Percentiles rank a stretch among this genome's conserved stretches.
Evolutionary conservation across 2,888 invertebrate species (phyloP).

Genomic region (Pollenia angustigena): DNA sequence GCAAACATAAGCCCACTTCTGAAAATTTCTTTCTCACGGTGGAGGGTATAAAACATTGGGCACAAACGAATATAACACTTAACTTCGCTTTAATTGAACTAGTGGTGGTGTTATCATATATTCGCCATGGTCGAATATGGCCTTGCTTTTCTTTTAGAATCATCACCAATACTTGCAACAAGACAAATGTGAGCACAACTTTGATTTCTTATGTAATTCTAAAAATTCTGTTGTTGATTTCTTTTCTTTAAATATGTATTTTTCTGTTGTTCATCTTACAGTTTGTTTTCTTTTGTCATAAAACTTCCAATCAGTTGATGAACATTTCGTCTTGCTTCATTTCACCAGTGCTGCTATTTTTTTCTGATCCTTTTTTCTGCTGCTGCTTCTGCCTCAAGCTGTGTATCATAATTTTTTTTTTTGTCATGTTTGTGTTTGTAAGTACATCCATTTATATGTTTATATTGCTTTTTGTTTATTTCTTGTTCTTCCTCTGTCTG

Average conservation of each 20-base stretch:
- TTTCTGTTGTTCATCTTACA: background rate
- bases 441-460: slow-evolving; percentile 30
- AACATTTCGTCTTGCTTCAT: slow-evolving; percentile 78
- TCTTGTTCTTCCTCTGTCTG: slow-evolving; percentile 6
- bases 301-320: slow-evolving; percentile 72
- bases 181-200: slow-evolving; percentile 20
- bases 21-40: too few species aligned
- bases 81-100: background rate
- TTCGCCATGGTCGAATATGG: too few species aligned
- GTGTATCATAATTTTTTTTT: slow-evolving; percentile 62
- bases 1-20: too few species aligned
- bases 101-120: too few species aligned
- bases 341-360: slow-evolving; percentile 71
- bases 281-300: slow-evolving; percentile 65
- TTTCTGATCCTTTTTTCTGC: background rate
- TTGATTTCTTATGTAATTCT: slow-evolving; percentile 1
- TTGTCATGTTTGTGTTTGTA: slow-evolving; percentile 26
- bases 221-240: slow-evolving; percentile 6
- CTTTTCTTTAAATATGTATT: background rate
- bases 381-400: slow-evolving; percentile 55
- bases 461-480: slow-evolving; percentile 34
- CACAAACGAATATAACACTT: background rate
- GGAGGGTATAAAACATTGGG: too few species aligned
- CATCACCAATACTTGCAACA: background rate
- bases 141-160: background rate